A percentile compares a stretch with the other conserved stretches of the same genome.
These are phyloP conservation scores for Panagrolaimus sp. DNA, from an alignment of 1,140 invertebrate genomes.

Conservation along the genomic window DNA sequence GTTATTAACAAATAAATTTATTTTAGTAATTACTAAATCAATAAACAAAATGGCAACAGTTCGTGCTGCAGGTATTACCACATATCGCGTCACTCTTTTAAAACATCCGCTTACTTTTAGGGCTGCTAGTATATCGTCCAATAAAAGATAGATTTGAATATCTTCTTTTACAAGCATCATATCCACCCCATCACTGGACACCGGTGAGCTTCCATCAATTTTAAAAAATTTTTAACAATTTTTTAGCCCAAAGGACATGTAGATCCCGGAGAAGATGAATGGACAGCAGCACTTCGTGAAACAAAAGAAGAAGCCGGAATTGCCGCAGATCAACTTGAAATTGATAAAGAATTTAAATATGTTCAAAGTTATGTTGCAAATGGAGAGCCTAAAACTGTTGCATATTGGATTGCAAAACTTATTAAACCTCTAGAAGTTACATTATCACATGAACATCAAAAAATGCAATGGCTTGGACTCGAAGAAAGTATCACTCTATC, in stretches of 20 bases:
- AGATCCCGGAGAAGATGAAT: slow-evolving; percentile 75
- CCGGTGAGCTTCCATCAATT: no score
- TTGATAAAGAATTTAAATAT: slow-evolving; percentile 58
- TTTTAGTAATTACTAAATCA: no score
- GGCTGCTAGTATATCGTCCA: slow-evolving; percentile 61
- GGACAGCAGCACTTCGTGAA: slow-evolving; percentile 77
- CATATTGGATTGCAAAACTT: slow-evolving; percentile 79
- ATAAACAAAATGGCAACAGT: no score
- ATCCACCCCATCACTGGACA: slow-evolving; percentile 62
- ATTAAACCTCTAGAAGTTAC: slow-evolving; percentile 64
- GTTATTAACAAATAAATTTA: no score
- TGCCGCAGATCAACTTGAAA: slow-evolving; percentile 53
- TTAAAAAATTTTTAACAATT: no score
- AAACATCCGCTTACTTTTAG: no score
- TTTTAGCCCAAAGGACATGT: slow-evolving; percentile 71
- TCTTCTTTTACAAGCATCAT: slow-evolving; percentile 62
- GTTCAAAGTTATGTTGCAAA: slow-evolving; percentile 64
- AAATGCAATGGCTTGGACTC: slow-evolving; percentile 71
- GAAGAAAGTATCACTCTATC: slow-evolving; percentile 68
- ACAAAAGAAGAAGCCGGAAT: slow-evolving; percentile 79
- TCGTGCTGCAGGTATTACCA: no score
- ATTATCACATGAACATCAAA: slow-evolving; percentile 75
- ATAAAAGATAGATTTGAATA: slow-evolving; percentile 59
- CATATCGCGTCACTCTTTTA: no score
- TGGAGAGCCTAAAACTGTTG: slow-evolving; percentile 71